These are phyloP conservation scores for Radopholus similis DNA, from an alignment of 1,140 invertebrate species.

Conservation along the genomic window DNA sequence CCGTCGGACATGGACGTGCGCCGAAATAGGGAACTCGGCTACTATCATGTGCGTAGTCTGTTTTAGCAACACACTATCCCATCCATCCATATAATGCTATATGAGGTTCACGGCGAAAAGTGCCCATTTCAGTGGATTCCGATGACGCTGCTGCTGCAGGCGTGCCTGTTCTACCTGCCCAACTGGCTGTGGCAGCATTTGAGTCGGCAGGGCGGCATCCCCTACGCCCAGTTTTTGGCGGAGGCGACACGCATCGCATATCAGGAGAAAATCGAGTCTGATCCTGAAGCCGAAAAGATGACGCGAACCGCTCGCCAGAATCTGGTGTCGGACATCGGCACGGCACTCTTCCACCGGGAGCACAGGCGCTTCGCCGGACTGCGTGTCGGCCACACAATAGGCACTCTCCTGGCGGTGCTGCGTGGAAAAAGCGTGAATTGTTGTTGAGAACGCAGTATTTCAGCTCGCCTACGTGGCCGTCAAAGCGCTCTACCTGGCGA, in stretches of 20 bases:
- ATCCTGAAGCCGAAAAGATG: background rate
- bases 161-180: slow-evolving; percentile 63
- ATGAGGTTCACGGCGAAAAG: too few species aligned
- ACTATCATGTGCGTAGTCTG: slow-evolving; percentile 32
- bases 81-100: too few species aligned
- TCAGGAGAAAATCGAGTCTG: too few species aligned
- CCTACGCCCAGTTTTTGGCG: slow-evolving; percentile 4
- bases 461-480: slow-evolving; percentile 62
- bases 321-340: background rate
- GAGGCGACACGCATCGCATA: slow-evolving; percentile 1
- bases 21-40: slow-evolving; percentile 34
- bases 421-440: too few species aligned
- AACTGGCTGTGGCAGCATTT: slow-evolving; percentile 62
- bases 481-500: slow-evolving; percentile 63
- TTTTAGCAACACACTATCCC: background rate
- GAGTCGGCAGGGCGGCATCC: slow-evolving; percentile 59
- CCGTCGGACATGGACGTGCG: slow-evolving; percentile 34
- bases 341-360: slow-evolving; percentile 4
- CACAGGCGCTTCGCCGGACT: slow-evolving; percentile 29
- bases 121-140: slow-evolving; percentile 41
- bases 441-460: slow-evolving; percentile 28
- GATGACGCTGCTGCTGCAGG: slow-evolving; percentile 62
- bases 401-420: slow-evolving; percentile 62
- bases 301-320: background rate
- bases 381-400: slow-evolving; percentile 60